A percentile compares a stretch with the other conserved stretches of the same genome.
These are phyloP conservation scores for Neolamprologus multifasciatus DNA, from an alignment of 2,797 vertebrate species.

Conservation along the genomic window DNA sequence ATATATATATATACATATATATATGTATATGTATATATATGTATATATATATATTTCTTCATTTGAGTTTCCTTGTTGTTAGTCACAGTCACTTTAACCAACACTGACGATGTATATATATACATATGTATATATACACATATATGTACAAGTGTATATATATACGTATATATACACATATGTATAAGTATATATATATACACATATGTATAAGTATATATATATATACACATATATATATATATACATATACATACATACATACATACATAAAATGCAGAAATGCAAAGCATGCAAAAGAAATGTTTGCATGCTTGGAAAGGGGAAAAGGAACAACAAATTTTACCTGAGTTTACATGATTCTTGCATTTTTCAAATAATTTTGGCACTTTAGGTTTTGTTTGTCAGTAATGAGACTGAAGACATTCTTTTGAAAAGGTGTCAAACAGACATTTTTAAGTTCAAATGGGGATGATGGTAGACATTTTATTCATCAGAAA, in stretches of 20 bases:
- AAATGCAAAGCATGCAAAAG: no score
- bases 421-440: neutral
- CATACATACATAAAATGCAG: no score
- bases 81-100: neutral
- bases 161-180: no score
- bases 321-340: no score
- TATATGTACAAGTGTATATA: no score
- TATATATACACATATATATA: fast-evolving
- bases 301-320: no score
- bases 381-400: neutral
- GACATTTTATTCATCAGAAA: neutral
- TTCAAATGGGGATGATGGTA: neutral
- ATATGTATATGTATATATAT: no score
- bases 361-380: neutral
- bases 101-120: neutral
- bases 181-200: no score
- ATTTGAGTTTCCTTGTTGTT: no score
- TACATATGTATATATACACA: no score
- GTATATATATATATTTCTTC: no score
- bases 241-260: no score
- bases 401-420: neutral
- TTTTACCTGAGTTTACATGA: neutral
- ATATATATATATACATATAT: fast-evolving
- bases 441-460: neutral
- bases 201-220: fast-evolving